phyloP scores from a whole-genome alignment of 2,888 invertebrate species.

The Merodon equestris region DNA sequence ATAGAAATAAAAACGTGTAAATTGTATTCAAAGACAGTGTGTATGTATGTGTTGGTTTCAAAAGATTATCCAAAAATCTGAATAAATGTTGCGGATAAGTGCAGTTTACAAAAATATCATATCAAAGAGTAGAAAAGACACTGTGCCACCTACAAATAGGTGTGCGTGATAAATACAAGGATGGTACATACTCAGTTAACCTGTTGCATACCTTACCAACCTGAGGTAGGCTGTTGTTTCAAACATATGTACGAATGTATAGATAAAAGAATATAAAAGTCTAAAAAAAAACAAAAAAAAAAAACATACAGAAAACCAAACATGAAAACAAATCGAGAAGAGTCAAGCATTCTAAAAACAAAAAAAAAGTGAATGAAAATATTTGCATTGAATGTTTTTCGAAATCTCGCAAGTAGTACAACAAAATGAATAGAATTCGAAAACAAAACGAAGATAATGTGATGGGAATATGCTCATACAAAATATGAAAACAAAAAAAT shows the following conservation, averaged over 20 bases:
- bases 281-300: constrained; percentile 19
- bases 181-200: constrained; percentile 62
- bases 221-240: constrained; percentile 7
- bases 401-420: constrained; percentile 56
- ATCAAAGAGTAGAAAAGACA: constrained; percentile 52
- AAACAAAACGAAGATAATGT: constrained; percentile 41
- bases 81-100: constrained; percentile 13
- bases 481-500: constrained; percentile 41
- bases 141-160: constrained; percentile 53
- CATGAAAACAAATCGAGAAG: constrained; percentile 50
- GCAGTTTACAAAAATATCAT: constrained; percentile 45
- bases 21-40: not conserved
- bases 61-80: too few species aligned
- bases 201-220: constrained; percentile 56
- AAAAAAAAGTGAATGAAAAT: constrained; percentile 59
- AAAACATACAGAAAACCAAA: constrained; percentile 39
- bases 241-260: too few species aligned
- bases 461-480: constrained; percentile 61
- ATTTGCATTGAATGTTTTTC: constrained; percentile 49
- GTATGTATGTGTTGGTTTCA: too few species aligned
- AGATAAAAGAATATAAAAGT: constrained; percentile 8
- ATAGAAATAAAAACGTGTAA: not conserved
- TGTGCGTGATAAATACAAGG: constrained; percentile 45
- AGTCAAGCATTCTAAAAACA: constrained; percentile 62
- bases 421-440: constrained; percentile 20